Base-by-base conservation (phyloP, 1,140 invertebrate genomes). In the Tetramorium parvispinum region DNA sequence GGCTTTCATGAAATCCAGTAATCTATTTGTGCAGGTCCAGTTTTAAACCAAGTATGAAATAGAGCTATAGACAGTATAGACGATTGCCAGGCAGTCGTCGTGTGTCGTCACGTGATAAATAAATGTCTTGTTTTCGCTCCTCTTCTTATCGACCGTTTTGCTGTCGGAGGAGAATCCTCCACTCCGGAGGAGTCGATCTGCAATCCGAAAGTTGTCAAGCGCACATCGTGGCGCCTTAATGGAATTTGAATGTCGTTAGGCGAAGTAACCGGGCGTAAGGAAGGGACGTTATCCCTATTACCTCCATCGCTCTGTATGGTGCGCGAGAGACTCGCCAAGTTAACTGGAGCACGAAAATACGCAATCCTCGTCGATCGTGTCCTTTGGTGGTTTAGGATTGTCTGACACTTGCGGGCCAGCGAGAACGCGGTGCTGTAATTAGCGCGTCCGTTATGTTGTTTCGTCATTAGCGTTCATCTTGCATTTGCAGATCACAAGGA, bases 171-270 rank as follows among this genome's bases (percentile, higher is more conserved):
- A 53, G 76, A 76, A 32, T 77, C 70, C 70, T 73, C 43, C 65
- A 43, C 18, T 46, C 2, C 8, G 53, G 53, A 49, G 61, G 40
- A 85, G 51, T 21, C 63, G 88, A 88, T 91, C 79, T 76, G 88
- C 87, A 90, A 91, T 90, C 82, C 57, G 66, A 91, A 91, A 90
- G 89, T 89, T 89, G 87, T 93, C 91, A 92, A 81, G 85, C 91
- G 89, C 92, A 92, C 89, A 81, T 93, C 91, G 90, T 82, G 87
- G 88, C 89, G 86, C 88, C 88, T 91, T 94, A 94, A 94, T 94
- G 91, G 93, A 94, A 94, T 94, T 94, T 93, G 92, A 94, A 93
- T 93, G 93, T 94, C 93, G 93, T 94, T 94, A 94, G 90, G 86
- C 88, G 91, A 70, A 92, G 93, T 94, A 94, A 94, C 93, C 91